These are phyloP conservation scores for Camptogramma bilineatum DNA, from an alignment of 2,888 invertebrate genomes.

Conservation along the genomic window DNA sequence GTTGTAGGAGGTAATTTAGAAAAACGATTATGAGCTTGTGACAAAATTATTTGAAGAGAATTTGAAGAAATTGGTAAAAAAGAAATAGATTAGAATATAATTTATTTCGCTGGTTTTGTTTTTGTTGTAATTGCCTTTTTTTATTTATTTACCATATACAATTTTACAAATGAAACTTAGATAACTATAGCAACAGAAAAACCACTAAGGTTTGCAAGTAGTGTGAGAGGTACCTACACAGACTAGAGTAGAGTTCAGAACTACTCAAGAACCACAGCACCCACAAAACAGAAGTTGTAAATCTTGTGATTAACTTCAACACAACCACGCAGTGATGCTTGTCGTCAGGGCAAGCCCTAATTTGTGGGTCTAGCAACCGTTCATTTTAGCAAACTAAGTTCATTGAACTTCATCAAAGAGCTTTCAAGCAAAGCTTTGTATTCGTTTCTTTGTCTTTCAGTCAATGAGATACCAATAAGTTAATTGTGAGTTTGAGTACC, in stretches of 20 bases:
- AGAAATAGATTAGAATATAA: too few relatives aligned
- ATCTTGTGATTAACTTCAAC: constrained; percentile 13
- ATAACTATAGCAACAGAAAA: too few relatives aligned
- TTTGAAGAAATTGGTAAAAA: too few relatives aligned
- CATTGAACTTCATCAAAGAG: constrained; percentile 33
- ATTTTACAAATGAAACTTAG: too few relatives aligned
- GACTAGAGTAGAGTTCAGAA: not conserved
- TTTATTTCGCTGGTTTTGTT: too few relatives aligned
- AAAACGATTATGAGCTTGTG: too few relatives aligned
- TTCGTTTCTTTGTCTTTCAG: not conserved
- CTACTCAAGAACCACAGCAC: not conserved
- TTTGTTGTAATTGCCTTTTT: too few relatives aligned
- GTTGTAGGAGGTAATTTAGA: too few relatives aligned
- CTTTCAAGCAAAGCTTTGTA: constrained; percentile 10
- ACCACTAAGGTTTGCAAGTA: not conserved
- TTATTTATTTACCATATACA: too few relatives aligned
- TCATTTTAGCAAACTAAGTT: constrained; percentile 28
- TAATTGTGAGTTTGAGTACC: constrained; percentile 25
- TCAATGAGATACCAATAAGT: constrained; percentile 22
- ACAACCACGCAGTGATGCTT: not conserved
- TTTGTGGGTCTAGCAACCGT: constrained; percentile 8
- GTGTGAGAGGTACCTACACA: not conserved
- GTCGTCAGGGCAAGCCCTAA: constrained; percentile 8
- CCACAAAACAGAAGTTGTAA: constrained; percentile 11
- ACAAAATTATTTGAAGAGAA: too few relatives aligned